These are phyloP conservation scores for Cranoglanis bouderius DNA, from an alignment of 2,113 vertebrate genomes.

Conservation along the genomic window DNA sequence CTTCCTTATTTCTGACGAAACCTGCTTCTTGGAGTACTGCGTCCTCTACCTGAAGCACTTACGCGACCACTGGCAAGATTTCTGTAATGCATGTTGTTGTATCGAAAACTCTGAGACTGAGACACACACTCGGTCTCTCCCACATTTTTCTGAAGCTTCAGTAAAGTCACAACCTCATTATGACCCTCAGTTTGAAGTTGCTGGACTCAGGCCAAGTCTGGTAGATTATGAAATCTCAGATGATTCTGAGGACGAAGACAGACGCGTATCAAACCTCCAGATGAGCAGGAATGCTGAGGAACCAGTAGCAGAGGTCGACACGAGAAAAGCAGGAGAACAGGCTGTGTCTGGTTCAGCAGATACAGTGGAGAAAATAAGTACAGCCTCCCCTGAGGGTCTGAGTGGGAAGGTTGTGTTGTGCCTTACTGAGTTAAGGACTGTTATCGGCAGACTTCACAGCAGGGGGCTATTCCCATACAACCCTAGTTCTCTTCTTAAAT, in stretches of 20 bases:
- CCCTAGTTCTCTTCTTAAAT: slow-evolving; percentile 81
- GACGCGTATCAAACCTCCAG: slow-evolving; percentile 42
- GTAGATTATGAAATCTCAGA: slow-evolving; percentile 88
- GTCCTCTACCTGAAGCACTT: slow-evolving; percentile 88
- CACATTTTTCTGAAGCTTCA: not conserved
- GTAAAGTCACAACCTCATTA: not conserved
- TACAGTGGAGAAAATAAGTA: not conserved
- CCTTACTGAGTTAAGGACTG: slow-evolving; percentile 75
- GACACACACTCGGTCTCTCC: not conserved
- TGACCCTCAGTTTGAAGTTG: not conserved
- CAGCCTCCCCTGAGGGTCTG: not conserved
- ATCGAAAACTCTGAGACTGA: slow-evolving; percentile 50
- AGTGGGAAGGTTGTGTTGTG: slow-evolving; percentile 66
- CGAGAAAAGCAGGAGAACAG: not conserved
- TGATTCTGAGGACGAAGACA: slow-evolving; percentile 76
- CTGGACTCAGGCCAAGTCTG: slow-evolving; percentile 59
- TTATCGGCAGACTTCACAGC: slow-evolving; percentile 79
- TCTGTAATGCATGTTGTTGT: slow-evolving; percentile 67
- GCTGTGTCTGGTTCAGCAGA: not conserved
- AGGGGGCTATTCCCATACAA: slow-evolving; percentile 91
- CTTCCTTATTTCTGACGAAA: slow-evolving; percentile 93
- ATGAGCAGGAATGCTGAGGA: slow-evolving; percentile 36
- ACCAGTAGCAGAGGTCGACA: not conserved
- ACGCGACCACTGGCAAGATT: slow-evolving; percentile 74
- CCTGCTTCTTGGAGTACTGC: slow-evolving; percentile 93